Percentiles rank a stretch among this genome's conserved stretches.
Conservation (phyloP, 2,113 vertebrate species). For the Plecotus auritus region DNA sequence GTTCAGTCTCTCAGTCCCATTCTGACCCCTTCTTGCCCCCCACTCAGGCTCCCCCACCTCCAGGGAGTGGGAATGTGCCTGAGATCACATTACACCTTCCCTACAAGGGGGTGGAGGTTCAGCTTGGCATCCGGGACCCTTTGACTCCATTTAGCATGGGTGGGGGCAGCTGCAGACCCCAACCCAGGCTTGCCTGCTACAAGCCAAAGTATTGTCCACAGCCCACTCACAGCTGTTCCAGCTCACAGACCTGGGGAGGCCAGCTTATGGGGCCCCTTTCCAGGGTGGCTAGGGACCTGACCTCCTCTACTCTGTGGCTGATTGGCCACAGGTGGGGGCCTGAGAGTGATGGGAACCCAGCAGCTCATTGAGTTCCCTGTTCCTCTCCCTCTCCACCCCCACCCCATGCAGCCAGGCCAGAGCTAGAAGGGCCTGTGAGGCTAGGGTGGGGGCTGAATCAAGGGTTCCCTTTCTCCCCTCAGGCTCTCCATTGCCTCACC, state of each 20-base stretch:
- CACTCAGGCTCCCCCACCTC: conserved; percentile 64
- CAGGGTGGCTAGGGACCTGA: conserved; percentile 31
- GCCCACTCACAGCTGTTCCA: conserved; percentile 70
- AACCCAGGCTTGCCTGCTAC: conserved; percentile 51
- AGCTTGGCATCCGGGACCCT: conserved; percentile 52
- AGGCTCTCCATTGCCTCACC: neutral
- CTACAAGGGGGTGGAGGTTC: neutral
- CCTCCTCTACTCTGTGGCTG: conserved; percentile 52
- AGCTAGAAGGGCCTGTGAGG: neutral
- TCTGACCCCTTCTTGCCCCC: conserved; percentile 62
- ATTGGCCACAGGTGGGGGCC: conserved; percentile 53
- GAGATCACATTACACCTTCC: conserved; percentile 67
- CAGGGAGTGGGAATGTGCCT: conserved; percentile 56
- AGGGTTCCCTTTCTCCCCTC: conserved; percentile 6
- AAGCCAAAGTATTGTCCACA: conserved; percentile 51
- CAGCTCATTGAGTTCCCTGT: conserved; percentile 36
- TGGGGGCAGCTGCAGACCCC: conserved; percentile 72
- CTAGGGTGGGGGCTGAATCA: neutral
- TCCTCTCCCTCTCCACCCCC: neutral
- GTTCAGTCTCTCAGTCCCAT: conserved; percentile 61
- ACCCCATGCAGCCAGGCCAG: neutral
- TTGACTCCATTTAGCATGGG: conserved; percentile 61
- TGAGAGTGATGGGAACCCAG: conserved; percentile 20
- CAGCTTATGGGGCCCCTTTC: conserved; percentile 47
- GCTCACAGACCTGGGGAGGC: conserved; percentile 65